Percentiles rank a stretch among this genome's conserved stretches.
Evolutionary conservation across 2,113 vertebrate genomes (phyloP).

Genomic region (Platichthys flesus): DNA sequence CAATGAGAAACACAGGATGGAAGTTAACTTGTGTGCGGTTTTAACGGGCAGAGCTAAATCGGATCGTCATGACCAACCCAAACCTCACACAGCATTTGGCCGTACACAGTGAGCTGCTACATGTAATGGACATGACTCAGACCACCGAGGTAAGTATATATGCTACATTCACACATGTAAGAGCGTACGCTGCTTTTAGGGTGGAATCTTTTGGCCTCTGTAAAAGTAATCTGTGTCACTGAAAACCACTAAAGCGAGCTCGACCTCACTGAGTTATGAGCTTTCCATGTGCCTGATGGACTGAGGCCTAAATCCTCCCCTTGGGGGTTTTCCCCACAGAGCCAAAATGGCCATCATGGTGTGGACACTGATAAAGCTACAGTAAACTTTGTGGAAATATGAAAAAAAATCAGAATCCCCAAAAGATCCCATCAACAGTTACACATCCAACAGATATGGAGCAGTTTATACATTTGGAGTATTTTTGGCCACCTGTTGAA

Average conservation of each 20-base stretch:
- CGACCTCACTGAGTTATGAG: constrained; percentile 55
- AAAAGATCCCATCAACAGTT: too few species aligned
- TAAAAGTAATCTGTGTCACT: constrained; percentile 74
- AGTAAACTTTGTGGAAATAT: constrained; percentile 16
- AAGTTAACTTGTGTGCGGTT: constrained; percentile 17
- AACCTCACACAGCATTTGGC: constrained; percentile 24
- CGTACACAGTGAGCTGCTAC: constrained; percentile 30
- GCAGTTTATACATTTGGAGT: too few species aligned
- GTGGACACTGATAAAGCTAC: constrained; percentile 18
- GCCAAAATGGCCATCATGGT: constrained; percentile 20
- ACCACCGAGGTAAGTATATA: constrained; percentile 62
- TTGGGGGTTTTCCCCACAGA: constrained; percentile 15
- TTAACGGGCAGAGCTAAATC: constrained; percentile 18
- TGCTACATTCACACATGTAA: constrained; percentile 55
- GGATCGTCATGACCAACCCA: constrained; percentile 20
- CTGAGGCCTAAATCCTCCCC: constrained; percentile 43
- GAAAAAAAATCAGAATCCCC: not conserved
- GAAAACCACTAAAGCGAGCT: constrained; percentile 54
- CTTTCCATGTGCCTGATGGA: constrained; percentile 67
- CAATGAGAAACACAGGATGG: not conserved
- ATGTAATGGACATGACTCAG: constrained; percentile 52
- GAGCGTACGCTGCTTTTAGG: constrained; percentile 33
- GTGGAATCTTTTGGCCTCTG: constrained; percentile 62
- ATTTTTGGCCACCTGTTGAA: too few species aligned
- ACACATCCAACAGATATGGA: too few species aligned